Evolutionary conservation across 1,140 invertebrate genomes (phyloP).

Genomic region (Scaptomyza montana): DNA sequence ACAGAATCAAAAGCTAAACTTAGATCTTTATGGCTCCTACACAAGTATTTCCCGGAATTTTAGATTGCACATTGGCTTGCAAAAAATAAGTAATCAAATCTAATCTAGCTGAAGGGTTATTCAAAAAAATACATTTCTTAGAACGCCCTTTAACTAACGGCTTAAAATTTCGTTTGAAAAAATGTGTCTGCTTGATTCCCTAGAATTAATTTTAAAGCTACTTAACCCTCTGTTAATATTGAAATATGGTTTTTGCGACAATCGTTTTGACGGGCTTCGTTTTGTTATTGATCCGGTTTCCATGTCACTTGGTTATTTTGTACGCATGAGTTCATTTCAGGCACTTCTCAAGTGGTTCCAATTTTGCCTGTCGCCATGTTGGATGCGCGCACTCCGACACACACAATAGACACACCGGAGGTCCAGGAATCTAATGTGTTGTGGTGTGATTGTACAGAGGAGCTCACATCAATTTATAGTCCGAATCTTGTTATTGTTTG

Average conservation of each 20-base stretch:
- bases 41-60: no score
- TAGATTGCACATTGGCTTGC: no score
- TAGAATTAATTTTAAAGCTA: neutral
- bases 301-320: slow-evolving; percentile 4
- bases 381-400: no score
- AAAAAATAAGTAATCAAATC: no score
- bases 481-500: slow-evolving; percentile 1
- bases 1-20: no score
- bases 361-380: slow-evolving; percentile 7
- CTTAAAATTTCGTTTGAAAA: no score
- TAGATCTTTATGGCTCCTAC: no score
- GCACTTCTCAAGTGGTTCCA: slow-evolving; percentile 22
- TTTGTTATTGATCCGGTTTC: slow-evolving; percentile 31
- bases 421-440: slow-evolving; percentile 19
- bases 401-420: slow-evolving; percentile 25
- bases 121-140: no score
- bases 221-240: neutral
- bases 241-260: neutral
- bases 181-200: neutral
- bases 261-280: slow-evolving; percentile 9
- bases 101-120: no score
- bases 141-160: no score
- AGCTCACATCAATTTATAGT: slow-evolving; percentile 40
- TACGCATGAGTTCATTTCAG: slow-evolving; percentile 23
- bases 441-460: neutral